These are phyloP conservation scores for Ylistrum balloti DNA, from an alignment of 1,140 invertebrate genomes.

Conservation along the genomic window DNA sequence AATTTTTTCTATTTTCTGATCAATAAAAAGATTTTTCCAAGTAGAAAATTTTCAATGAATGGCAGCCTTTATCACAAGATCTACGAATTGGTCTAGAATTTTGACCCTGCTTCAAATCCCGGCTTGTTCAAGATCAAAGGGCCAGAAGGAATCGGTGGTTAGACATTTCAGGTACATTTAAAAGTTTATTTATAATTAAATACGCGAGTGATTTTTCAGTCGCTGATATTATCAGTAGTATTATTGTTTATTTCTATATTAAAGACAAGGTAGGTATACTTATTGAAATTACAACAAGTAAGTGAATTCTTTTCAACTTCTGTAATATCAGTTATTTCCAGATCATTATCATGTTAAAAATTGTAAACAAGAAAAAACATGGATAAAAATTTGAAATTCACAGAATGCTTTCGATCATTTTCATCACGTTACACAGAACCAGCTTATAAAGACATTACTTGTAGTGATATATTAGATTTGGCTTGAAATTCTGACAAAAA, in stretches of 20 bases:
- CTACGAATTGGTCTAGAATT: conserved; percentile 17
- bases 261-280: not conserved
- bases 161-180: not conserved
- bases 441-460: too few species aligned
- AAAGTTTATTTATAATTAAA: conserved; percentile 2
- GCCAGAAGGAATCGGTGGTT: not conserved
- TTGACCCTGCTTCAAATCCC: not conserved
- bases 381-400: too few species aligned
- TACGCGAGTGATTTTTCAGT: not conserved
- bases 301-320: too few species aligned
- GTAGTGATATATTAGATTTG: too few species aligned
- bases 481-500: too few species aligned
- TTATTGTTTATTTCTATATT: not conserved
- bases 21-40: not conserved
- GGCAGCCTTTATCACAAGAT: not conserved
- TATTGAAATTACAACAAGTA: not conserved
- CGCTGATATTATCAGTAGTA: not conserved
- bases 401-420: too few species aligned
- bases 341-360: too few species aligned
- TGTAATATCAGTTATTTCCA: too few species aligned
- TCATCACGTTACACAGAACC: too few species aligned
- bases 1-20: conserved; percentile 34
- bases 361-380: too few species aligned
- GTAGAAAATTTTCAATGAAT: conserved; percentile 2
- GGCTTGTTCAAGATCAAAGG: conserved; percentile 15